Conservation (phyloP, 2,888 invertebrate genomes). For the Cremastinae sp. region DNA sequence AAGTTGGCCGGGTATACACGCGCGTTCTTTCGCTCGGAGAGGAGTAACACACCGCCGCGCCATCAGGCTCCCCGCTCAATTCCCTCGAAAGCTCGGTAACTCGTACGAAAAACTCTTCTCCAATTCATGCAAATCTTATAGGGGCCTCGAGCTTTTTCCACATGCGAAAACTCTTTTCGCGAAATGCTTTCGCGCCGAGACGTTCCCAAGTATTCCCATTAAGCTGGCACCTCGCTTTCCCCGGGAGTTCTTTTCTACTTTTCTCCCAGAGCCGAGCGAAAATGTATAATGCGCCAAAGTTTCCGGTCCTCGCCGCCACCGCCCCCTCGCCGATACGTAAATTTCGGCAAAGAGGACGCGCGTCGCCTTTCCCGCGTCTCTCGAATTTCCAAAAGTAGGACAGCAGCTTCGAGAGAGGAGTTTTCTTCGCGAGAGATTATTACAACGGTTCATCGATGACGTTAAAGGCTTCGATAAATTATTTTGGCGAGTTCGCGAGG, state of each 20-base stretch:
- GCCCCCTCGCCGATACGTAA: constrained; percentile 9
- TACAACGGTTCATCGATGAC: constrained; percentile 27
- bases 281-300: constrained; percentile 40
- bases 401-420: constrained; percentile 19
- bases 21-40: constrained; percentile 7
- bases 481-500: too few species aligned
- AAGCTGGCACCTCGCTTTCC: constrained; percentile 50
- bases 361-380: not conserved
- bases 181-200: constrained; percentile 46
- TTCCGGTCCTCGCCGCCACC: constrained; percentile 32
- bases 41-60: too few species aligned
- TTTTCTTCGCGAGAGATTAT: constrained; percentile 24
- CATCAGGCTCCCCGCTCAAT: constrained; percentile 59
- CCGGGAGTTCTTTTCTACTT: constrained; percentile 31
- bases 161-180: constrained; percentile 16
- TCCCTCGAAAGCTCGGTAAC: constrained; percentile 67
- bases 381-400: constrained; percentile 16
- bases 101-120: constrained; percentile 62
- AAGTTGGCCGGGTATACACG: constrained; percentile 24
- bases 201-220: constrained; percentile 63
- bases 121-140: constrained; percentile 59
- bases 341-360: constrained; percentile 1
- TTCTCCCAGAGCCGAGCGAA: constrained; percentile 11
- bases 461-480: constrained; percentile 52
- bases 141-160: constrained; percentile 9